These are phyloP conservation scores for Pachycephus smyrnensis DNA, from an alignment of 2,888 invertebrate genomes.

Conservation along the genomic window DNA sequence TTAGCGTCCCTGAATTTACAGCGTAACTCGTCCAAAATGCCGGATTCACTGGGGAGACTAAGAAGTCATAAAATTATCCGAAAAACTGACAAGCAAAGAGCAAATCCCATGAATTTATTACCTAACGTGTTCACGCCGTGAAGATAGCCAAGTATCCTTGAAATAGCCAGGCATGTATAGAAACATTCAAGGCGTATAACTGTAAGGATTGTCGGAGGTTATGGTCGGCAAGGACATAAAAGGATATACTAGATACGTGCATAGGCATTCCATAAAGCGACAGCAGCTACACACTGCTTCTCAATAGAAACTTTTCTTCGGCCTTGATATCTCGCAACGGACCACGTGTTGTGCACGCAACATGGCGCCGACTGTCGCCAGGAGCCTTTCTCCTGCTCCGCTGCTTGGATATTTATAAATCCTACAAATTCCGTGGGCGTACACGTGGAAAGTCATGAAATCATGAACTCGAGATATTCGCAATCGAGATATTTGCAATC, in stretches of 20 bases:
- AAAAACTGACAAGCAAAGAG: neutral
- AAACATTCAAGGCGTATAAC: slow-evolving; percentile 7
- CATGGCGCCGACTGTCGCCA: neutral
- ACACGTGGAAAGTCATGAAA: neutral
- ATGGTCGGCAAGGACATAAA: slow-evolving; percentile 10
- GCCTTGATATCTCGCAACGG: neutral
- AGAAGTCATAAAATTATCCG: neutral
- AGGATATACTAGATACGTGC: slow-evolving; percentile 4
- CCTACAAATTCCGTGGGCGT: neutral
- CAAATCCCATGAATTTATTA: neutral
- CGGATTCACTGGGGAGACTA: neutral
- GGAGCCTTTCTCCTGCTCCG: neutral
- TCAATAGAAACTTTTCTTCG: neutral
- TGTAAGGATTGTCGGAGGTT: slow-evolving; percentile 11
- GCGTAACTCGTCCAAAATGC: neutral
- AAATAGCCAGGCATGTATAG: slow-evolving; percentile 21
- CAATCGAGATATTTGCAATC: too few relatives aligned
- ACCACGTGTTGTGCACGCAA: neutral
- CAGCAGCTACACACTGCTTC: too few relatives aligned
- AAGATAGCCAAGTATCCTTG: slow-evolving; percentile 27
- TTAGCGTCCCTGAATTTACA: neutral
- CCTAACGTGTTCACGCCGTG: neutral
- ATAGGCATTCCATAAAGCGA: slow-evolving; percentile 25
- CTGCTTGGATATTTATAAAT: neutral
- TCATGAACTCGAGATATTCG: neutral